Conservation (phyloP, 2,797 vertebrate species). For the Valencia hispanica region DNA sequence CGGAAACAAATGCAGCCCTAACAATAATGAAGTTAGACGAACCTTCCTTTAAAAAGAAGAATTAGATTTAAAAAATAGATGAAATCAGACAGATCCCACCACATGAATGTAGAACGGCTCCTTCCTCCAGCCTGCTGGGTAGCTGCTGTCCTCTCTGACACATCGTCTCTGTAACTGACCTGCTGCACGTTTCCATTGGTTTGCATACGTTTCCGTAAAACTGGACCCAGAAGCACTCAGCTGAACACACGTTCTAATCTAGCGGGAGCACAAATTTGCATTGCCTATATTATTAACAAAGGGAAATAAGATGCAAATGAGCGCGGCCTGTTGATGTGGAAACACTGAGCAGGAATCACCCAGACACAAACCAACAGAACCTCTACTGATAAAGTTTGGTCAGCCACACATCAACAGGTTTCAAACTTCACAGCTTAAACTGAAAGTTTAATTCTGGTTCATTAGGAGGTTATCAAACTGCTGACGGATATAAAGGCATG, state of each 20-base stretch:
- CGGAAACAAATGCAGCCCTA: not conserved
- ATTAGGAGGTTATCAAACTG: too few species aligned
- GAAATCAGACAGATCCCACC: not conserved
- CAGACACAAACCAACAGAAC: not conserved
- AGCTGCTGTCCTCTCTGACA: not conserved
- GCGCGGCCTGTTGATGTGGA: not conserved
- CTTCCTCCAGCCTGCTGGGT: not conserved
- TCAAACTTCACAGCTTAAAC: not conserved
- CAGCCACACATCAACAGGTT: not conserved
- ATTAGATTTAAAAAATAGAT: too few species aligned
- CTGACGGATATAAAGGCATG: too few species aligned
- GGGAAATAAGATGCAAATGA: constrained; percentile 53
- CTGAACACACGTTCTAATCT: not conserved
- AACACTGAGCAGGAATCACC: constrained; percentile 16
- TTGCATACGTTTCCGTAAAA: constrained; percentile 5
- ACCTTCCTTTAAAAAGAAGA: not conserved
- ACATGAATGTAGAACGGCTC: not conserved
- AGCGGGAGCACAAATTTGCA: constrained; percentile 29
- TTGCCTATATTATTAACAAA: constrained; percentile 27
- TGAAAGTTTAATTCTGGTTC: too few species aligned
- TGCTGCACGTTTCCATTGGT: not conserved
- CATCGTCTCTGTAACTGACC: not conserved
- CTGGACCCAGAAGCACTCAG: not conserved
- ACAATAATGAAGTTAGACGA: not conserved
- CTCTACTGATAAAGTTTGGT: too few species aligned